Conservation (phyloP, 35 echinoderm and acorn worm species). For the Heliocidaris tuberculata region DNA sequence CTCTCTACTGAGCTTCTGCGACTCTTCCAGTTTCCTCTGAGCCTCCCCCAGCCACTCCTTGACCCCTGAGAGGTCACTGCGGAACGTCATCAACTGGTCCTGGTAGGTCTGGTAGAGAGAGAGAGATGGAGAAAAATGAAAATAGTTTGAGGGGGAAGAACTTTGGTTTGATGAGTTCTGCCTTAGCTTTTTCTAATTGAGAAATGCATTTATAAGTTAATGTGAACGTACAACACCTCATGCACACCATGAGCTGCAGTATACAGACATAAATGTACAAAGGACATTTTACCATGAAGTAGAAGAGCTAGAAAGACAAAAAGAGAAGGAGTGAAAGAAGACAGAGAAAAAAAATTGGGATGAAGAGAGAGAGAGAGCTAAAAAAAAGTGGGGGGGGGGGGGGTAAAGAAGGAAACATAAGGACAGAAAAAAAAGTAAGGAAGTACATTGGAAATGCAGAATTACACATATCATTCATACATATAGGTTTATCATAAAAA, state of each 20-base stretch:
- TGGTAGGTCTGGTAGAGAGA: constrained; percentile 58
- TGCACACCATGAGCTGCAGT: too few relatives aligned
- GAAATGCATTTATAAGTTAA: background rate
- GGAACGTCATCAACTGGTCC: constrained; percentile 68
- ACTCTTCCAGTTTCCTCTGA: constrained; percentile 59
- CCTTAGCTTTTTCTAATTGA: background rate
- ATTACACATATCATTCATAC: too few relatives aligned
- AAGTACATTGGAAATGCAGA: too few relatives aligned
- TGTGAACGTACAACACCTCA: background rate
- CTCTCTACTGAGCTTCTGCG: constrained; percentile 63
- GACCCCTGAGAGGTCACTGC: constrained; percentile 58
- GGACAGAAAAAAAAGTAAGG: background rate
- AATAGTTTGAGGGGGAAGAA: background rate
- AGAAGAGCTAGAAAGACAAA: background rate
- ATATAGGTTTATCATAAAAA: too few relatives aligned
- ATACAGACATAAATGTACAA: too few relatives aligned
- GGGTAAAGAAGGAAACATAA: background rate
- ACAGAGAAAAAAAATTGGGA: background rate
- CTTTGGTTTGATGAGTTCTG: background rate
- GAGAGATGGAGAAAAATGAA: background rate
- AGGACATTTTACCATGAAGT: too few relatives aligned
- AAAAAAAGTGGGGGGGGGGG: background rate
- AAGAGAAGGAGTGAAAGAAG: background rate
- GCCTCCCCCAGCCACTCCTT: constrained; percentile 76
- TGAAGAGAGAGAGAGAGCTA: background rate